Evolutionary conservation across 2,888 invertebrate genomes (phyloP).

Genomic region (Drepana falcataria): DNA sequence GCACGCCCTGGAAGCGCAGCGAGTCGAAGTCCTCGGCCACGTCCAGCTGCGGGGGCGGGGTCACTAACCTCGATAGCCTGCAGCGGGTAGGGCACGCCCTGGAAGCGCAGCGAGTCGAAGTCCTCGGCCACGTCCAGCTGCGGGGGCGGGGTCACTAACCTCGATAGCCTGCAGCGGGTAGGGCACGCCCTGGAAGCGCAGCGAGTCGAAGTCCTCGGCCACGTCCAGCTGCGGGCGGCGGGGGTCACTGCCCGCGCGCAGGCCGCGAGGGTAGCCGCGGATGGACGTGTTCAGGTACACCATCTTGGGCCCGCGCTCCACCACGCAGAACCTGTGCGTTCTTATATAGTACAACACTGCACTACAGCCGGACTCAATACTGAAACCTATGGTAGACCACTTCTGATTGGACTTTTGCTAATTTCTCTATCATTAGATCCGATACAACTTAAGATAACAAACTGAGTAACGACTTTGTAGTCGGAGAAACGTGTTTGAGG

Average conservation of each 20-base stretch:
- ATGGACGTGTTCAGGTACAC: conserved; percentile 90
- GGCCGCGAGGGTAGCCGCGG: conserved; percentile 90
- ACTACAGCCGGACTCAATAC: background rate
- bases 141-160: conserved; percentile 78
- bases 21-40: no score
- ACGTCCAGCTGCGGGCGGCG: conserved; percentile 85
- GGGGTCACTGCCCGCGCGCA: conserved; percentile 90
- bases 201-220: conserved; percentile 85
- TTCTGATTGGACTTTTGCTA: no score
- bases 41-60: no score
- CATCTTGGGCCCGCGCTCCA: conserved; percentile 82
- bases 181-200: conserved; percentile 83
- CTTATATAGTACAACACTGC: background rate
- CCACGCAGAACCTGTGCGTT: conserved; percentile 41
- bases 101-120: conserved; percentile 84
- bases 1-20: no score
- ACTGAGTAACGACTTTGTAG: no score
- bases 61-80: conserved; percentile 39
- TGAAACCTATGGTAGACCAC: no score
- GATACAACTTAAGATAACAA: no score
- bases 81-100: conserved; percentile 62
- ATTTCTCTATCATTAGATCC: no score
- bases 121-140: conserved; percentile 85
- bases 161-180: conserved; percentile 81
- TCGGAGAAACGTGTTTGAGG: no score